Percentiles rank a stretch among this genome's conserved stretches.
phyloP scores from a whole-genome alignment of 1,140 invertebrate genomes.

The Acromyrmex heyeri region DNA sequence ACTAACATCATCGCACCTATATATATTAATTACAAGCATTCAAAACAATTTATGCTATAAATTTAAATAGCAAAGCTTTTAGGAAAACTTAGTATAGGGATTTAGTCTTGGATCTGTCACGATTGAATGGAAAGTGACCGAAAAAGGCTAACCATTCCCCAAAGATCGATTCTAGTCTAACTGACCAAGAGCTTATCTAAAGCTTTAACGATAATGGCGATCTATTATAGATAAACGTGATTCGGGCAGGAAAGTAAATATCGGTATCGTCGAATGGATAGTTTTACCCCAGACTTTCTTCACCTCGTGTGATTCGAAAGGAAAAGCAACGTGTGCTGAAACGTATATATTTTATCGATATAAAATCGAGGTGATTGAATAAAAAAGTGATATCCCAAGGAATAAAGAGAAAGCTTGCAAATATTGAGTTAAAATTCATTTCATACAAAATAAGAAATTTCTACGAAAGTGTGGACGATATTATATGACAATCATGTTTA shows the following conservation, averaged over 20 bases:
- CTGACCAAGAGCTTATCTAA: constrained; percentile 70
- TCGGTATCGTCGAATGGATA: constrained; percentile 71
- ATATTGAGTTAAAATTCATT: not conserved
- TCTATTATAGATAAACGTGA: constrained; percentile 82
- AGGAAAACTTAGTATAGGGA: constrained; percentile 76
- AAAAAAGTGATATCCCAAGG: not conserved
- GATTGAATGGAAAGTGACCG: constrained; percentile 77
- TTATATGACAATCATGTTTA: not conserved
- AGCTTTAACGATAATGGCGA: constrained; percentile 76
- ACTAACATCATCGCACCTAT: not conserved
- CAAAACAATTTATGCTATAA: constrained; percentile 50
- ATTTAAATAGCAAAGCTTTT: constrained; percentile 60
- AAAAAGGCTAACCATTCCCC: constrained; percentile 80
- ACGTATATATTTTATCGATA: not conserved
- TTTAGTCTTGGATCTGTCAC: constrained; percentile 55
- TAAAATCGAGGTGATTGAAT: constrained; percentile 8
- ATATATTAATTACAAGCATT: not conserved
- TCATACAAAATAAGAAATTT: not conserved
- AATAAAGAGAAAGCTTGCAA: not conserved
- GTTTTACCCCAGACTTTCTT: constrained; percentile 33
- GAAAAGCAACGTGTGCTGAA: not conserved
- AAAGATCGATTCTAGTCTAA: constrained; percentile 60
- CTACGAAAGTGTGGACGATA: not conserved
- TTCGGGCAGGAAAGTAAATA: constrained; percentile 79
- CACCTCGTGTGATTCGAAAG: not conserved